These are phyloP conservation scores for Xyliphius kryptos DNA, from an alignment of 2,113 vertebrate genomes.

Conservation along the genomic window DNA sequence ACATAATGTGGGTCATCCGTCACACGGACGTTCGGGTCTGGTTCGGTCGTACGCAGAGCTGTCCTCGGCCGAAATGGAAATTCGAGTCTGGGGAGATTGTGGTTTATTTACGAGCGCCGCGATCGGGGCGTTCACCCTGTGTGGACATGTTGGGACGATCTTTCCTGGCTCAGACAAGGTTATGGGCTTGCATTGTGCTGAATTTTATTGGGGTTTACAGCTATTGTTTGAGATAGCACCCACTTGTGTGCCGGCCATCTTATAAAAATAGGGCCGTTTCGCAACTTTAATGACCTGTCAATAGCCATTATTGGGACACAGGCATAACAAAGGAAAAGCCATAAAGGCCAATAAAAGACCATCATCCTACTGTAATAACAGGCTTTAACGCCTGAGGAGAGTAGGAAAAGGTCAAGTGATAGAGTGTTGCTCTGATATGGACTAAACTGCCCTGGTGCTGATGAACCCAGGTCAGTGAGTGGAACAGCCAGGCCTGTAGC, in stretches of 20 bases:
- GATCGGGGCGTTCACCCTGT: constrained; percentile 3
- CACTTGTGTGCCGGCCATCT: constrained; percentile 57
- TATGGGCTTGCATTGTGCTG: constrained; percentile 25
- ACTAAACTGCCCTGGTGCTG: constrained; percentile 60
- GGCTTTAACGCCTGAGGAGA: constrained; percentile 54
- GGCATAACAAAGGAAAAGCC: constrained; percentile 60
- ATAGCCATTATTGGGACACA: constrained; percentile 66
- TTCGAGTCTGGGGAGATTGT: too few relatives aligned
- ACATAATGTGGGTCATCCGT: constrained; percentile 34
- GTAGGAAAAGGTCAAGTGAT: constrained; percentile 63
- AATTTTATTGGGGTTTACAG: constrained; percentile 50
- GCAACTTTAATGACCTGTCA: constrained; percentile 64
- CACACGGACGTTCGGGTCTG: constrained; percentile 14
- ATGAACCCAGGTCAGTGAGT: constrained; percentile 59
- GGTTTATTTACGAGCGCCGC: too few relatives aligned
- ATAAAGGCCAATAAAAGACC: constrained; percentile 67
- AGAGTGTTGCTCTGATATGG: constrained; percentile 64
- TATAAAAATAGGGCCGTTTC: constrained; percentile 61
- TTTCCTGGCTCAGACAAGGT: constrained; percentile 50
- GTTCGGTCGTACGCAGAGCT: too few relatives aligned
- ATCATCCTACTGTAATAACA: constrained; percentile 69
- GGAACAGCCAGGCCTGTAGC: constrained; percentile 53
- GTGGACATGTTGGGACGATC: constrained; percentile 32
- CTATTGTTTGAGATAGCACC: constrained; percentile 52
- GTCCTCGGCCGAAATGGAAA: too few relatives aligned